Conservation (phyloP, 2,113 vertebrate genomes). For the Neopipo cinnamomea region DNA sequence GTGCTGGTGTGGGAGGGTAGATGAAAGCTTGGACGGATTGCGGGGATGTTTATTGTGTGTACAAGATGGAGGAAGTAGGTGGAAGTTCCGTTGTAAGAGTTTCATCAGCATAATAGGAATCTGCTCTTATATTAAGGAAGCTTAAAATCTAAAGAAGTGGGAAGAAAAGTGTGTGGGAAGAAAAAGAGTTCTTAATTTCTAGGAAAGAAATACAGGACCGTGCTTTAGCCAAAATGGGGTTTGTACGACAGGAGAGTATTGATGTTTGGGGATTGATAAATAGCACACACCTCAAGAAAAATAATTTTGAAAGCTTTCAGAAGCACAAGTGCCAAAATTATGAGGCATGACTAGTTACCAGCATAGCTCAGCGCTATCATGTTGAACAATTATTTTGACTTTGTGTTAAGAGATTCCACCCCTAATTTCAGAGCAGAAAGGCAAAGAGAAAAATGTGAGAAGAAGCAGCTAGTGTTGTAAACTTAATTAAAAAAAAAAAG, state of each 20-base stretch:
- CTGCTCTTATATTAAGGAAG: background rate
- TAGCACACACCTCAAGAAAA: background rate
- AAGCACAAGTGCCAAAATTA: constrained; percentile 24
- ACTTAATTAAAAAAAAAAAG: background rate
- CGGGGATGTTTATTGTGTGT: background rate
- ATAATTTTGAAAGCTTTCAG: background rate
- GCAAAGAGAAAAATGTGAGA: background rate
- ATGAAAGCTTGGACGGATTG: background rate
- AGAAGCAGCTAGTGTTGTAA: background rate
- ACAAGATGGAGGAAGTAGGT: background rate
- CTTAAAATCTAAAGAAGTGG: background rate
- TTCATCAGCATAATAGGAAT: background rate
- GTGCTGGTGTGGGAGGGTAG: background rate
- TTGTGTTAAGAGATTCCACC: background rate
- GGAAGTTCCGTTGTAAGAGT: background rate
- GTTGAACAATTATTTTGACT: background rate
- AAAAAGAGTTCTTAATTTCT: background rate
- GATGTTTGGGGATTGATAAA: background rate
- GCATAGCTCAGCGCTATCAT: background rate
- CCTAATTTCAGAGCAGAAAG: background rate
- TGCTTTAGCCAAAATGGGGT: background rate
- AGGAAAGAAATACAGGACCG: background rate
- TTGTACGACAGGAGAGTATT: background rate
- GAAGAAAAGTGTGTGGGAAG: background rate
- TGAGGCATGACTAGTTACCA: constrained; percentile 9